Conservation (phyloP, 2,113 vertebrate species). For the Poecile atricapillus region DNA sequence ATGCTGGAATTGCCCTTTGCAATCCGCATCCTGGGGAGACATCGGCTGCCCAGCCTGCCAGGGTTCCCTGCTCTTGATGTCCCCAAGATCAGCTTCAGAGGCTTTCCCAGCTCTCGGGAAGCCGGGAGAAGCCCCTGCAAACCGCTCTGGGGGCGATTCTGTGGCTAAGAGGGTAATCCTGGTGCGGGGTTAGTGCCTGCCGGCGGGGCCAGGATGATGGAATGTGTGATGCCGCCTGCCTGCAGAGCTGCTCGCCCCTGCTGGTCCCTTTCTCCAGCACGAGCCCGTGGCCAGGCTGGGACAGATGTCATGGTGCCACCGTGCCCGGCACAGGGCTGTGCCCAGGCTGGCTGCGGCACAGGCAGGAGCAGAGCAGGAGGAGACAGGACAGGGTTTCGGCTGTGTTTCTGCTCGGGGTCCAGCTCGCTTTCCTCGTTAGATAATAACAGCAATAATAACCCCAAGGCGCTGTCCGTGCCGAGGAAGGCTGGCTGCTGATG, state of each 20-base stretch:
- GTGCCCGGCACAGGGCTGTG: neutral
- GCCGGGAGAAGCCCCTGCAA: neutral
- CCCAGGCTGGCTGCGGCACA: neutral
- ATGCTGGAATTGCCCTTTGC: neutral
- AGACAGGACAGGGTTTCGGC: neutral
- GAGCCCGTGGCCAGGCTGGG: fast-evolving
- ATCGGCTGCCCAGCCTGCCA: fast-evolving
- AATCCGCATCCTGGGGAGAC: fast-evolving
- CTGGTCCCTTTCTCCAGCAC: neutral
- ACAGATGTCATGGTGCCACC: neutral
- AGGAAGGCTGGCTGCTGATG: neutral
- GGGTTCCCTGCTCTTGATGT: neutral
- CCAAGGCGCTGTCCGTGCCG: neutral
- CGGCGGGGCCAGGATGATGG: neutral
- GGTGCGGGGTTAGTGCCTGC: neutral
- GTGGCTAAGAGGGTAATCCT: neutral
- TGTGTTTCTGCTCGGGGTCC: neutral
- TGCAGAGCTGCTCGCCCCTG: neutral
- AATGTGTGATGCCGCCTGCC: neutral
- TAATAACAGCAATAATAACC: fast-evolving
- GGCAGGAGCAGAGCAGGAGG: neutral
- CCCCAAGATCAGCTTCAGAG: neutral
- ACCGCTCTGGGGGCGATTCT: neutral
- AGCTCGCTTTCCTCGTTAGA: neutral
- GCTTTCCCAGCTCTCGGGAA: neutral